Percentiles rank a stretch among this genome's conserved stretches.
phyloP scores from a whole-genome alignment of 2,113 vertebrate genomes.

The Cygnus buccinator region DNA sequence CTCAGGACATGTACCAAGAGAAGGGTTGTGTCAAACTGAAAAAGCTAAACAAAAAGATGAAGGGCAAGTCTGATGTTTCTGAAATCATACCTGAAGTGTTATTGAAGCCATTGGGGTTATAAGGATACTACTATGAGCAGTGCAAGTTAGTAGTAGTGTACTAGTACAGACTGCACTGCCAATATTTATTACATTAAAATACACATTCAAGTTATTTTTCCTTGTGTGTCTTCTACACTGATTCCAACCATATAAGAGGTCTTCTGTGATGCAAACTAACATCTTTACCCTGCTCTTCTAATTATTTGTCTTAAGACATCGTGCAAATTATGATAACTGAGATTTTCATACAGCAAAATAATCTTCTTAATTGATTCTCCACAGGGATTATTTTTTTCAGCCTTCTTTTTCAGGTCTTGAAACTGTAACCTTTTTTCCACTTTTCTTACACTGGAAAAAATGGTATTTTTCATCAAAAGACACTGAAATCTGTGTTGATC shows the following conservation, averaged over 20 bases:
- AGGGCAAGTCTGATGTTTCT: slow-evolving; percentile 15
- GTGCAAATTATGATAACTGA: not conserved
- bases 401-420: not conserved
- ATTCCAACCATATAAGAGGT: not conserved
- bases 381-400: slow-evolving; percentile 11
- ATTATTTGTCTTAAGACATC: not conserved
- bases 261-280: not conserved
- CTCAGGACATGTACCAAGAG: not conserved
- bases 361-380: slow-evolving; percentile 31
- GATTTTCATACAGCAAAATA: slow-evolving; percentile 22
- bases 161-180: not conserved
- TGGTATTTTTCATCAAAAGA: not conserved
- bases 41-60: slow-evolving; percentile 29
- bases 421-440: not conserved
- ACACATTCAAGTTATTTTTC: not conserved
- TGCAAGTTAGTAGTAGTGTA: not conserved
- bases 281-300: not conserved
- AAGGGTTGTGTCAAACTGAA: not conserved
- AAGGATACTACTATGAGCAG: not conserved
- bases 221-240: not conserved
- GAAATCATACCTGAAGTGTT: not conserved
- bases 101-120: not conserved
- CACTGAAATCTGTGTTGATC: not conserved
- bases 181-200: not conserved
- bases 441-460: not conserved